Base-by-base conservation (phyloP, 2,797 vertebrate genomes). In the Apogon hyalosoma region DNA sequence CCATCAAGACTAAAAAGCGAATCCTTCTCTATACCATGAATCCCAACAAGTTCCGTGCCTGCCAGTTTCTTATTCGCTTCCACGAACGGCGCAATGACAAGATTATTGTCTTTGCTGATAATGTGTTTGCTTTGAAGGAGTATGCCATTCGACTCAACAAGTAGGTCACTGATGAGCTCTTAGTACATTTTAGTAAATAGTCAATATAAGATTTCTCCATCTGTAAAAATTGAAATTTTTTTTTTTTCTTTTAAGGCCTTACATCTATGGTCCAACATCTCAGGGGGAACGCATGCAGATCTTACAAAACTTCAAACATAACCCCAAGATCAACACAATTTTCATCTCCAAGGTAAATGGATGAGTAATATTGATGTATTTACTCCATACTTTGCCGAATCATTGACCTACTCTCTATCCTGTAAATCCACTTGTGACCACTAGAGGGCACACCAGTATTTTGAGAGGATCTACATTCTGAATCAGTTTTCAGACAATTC, bases 281-380 rank as follows among this genome's bases (percentile, higher is more conserved):
- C 98, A 99, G 77, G 98, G 97, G 15, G 97, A 99, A 58, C 94
- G 98, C 48, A 99, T 99, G 98, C 97, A 99, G 87, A 99, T 99
- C 80, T 92, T 99, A 6, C 97, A 99, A 85, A 99, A 99, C 88
- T 99, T 99, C 85, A 99, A 98, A 83, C 98, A 97, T 90, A 99
- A 99, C 69, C 98, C 98, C 13, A 99, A 99, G 91, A 99, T 99
- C 90, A 99, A 99, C 92, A 99, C 98, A 50, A 99, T 99, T 88
- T 99, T 99, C 75, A 99, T 99, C 87, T 99, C 98, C 59, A 99
- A 99, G 96, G 98, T 98, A 88, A 86, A 60, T 4, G 11, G 6
- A 24, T 31, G 10, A 11, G 4, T 50, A 0, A 11, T 28, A 16
- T 42, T 2, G 13, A 21, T 45, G 28, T 24, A 14, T 62, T 10